phyloP scores from a whole-genome alignment of 2,888 invertebrate genomes.

The Drosophila histrio region DNA sequence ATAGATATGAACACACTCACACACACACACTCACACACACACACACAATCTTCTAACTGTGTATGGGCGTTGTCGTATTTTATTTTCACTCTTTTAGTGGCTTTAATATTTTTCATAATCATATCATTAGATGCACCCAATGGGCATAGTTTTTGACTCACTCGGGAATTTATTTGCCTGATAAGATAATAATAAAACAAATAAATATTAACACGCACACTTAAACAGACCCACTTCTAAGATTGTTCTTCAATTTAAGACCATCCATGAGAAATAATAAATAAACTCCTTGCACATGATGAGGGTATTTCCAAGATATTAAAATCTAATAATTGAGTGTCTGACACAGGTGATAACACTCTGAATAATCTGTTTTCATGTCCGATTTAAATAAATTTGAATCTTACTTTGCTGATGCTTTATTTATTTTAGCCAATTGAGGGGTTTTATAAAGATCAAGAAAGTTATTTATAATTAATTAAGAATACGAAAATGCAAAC shows the following conservation, averaged over 20 bases:
- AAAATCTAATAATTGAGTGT: neutral
- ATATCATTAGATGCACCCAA: constrained; percentile 69
- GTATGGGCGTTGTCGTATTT: constrained; percentile 54
- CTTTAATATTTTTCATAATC: constrained; percentile 73
- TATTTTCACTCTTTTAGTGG: constrained; percentile 51
- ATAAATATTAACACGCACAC: constrained; percentile 11
- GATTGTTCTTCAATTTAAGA: neutral
- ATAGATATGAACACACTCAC: constrained; percentile 53
- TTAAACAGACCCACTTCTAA: neutral
- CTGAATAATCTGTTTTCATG: neutral
- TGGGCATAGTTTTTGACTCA: constrained; percentile 53
- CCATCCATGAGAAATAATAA: neutral
- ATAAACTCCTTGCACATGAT: neutral
- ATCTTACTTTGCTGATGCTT: too few species aligned
- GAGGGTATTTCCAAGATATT: neutral
- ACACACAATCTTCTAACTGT: constrained; percentile 3
- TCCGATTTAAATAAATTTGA: too few species aligned
- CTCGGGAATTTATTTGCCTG: constrained; percentile 45
- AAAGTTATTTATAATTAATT: too few species aligned
- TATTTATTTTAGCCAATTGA: too few species aligned
- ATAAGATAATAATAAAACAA: constrained; percentile 43
- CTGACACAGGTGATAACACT: neutral
- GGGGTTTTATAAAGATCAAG: too few species aligned
- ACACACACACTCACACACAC: constrained; percentile 6
- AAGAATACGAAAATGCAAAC: too few species aligned